Evolutionary conservation across 2,113 vertebrate species (phyloP), one percentile per base, ranked within the genome.

Genomic region (Pterocles orientalis): DNA sequence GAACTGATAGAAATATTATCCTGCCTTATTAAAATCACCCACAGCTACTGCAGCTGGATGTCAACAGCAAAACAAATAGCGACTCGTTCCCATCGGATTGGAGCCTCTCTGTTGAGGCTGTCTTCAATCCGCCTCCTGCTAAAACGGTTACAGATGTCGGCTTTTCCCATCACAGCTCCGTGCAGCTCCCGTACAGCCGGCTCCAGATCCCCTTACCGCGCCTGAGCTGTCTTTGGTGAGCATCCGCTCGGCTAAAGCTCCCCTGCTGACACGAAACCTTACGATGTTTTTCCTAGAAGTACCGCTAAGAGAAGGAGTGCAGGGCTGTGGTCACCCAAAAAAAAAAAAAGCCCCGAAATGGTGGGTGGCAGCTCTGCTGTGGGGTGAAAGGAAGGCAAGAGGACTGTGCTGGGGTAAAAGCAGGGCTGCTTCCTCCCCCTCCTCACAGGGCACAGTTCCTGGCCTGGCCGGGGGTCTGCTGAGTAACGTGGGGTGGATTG

Each of bases 1-100:
- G 86, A 75, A 86, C 94, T 56, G 88, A 95, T 92, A 94, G 92
- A 96, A 97, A 96, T 97, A 95, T 97, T 90, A 90, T 75, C 86
- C 92, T 7, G 7, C 54, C 88, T 95, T 78, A 91, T 94, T 96
- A 91, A 97, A 96, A 96, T 96, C 92, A 95, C 90, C 91, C 88
- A 72, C 93, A 96, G 90, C 94, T 96, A 95, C 95, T 84, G 92
- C 84, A 95, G 94, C 94, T 90, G 79, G 50, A 50, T 88, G 95
- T 95, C 95, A 94, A 86, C 69, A 93, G 87, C 82, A 70, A 85
- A 91, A 92, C 93, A 80, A 79, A 93, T 34, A 57, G 86, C 0
- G 1, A 72, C 50, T 29, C 5, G 78, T 71, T 93, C 94, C 82
- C 62, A 41, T 51, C 0, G 56, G 79, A 39, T 11, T 48, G 81